Base-by-base conservation (phyloP, 2,797 vertebrate species). In the Hydrocynus forskahlii region DNA sequence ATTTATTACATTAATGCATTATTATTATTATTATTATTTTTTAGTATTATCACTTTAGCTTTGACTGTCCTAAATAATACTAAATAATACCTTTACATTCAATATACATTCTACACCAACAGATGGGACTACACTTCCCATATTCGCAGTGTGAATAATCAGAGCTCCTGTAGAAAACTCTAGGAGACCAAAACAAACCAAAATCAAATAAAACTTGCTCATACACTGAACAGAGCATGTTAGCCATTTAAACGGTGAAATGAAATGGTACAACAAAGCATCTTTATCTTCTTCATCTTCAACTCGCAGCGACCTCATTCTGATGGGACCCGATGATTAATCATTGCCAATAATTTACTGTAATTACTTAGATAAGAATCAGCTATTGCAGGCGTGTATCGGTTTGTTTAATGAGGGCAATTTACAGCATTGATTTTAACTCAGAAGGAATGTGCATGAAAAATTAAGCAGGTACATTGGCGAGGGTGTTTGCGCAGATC, bases 361-460 rank as follows among this genome's bases (percentile, higher is more conserved):
- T 89, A 92, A 94, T 93, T 85, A 91, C 84, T 29, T 74, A 82
- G 93, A 94, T 94, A 93, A 92, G 87, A 89, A 93, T 92, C 92
- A 71, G 78, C 86, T 23, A 77, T 75, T 85, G 5, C 79, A 85
- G 66, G 80, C 82, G 78, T 48, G 78, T 87, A 86, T 89, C 88
- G 74, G 68, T 59, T 81, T 91, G 91, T 64, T 91, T 89, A 93
- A 94, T 93, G 90, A 91, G 89, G 88, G 80, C 88, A 91, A 93
- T 94, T 94, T 92, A 52, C 64, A 43, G 83, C 82, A 92, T 92
- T 90, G 89, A 93, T 91, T 88, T 85, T 59, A 76, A 83, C 81
- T 75, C 82, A 21, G 63, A 78, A 63, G 75, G 40, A 81, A 64
- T 68, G 67, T 63, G 71, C 59, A 29, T 68, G 62, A 59, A 76